Evolutionary conservation across 2,797 vertebrate genomes (phyloP).

Genomic region (Antennarius maculatus): DNA sequence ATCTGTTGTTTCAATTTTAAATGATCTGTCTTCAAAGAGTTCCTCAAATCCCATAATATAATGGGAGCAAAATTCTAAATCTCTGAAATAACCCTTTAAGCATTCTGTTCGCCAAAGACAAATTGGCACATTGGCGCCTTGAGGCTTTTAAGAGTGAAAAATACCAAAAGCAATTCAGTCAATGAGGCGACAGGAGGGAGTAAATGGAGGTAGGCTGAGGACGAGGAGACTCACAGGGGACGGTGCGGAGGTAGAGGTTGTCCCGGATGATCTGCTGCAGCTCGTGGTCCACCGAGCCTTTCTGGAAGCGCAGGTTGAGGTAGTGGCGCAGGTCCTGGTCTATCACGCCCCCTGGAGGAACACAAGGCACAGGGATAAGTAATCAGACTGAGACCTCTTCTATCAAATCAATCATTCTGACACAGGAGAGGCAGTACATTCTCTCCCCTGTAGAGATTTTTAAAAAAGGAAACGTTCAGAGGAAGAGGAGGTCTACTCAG

Average conservation of each 20-base stretch:
- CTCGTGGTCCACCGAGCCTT: conserved; percentile 97
- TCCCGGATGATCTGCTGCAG: conserved; percentile 99
- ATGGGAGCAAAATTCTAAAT: background rate
- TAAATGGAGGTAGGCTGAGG: background rate
- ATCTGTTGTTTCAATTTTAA: background rate
- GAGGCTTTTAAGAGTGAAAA: background rate
- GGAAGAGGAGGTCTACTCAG: conserved; percentile 6
- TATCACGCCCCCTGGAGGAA: conserved; percentile 91
- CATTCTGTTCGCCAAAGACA: background rate
- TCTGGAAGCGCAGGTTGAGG: conserved; percentile 99
- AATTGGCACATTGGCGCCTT: background rate
- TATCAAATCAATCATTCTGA: conserved; percentile 27
- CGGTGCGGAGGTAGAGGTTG: conserved; percentile 98
- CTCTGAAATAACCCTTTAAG: background rate
- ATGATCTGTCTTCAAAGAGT: background rate
- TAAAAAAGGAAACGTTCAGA: background rate
- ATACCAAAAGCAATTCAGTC: background rate
- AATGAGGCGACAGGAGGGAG: background rate
- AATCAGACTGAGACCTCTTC: conserved; percentile 3
- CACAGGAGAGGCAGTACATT: background rate
- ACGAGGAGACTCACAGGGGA: conserved; percentile 91
- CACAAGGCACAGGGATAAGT: conserved; percentile 46
- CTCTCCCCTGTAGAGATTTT: background rate
- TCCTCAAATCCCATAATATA: background rate
- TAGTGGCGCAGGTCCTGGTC: conserved; percentile 98